Conservation (phyloP, 2,888 invertebrate species). For the Drosophila neoperkinsi region DNA sequence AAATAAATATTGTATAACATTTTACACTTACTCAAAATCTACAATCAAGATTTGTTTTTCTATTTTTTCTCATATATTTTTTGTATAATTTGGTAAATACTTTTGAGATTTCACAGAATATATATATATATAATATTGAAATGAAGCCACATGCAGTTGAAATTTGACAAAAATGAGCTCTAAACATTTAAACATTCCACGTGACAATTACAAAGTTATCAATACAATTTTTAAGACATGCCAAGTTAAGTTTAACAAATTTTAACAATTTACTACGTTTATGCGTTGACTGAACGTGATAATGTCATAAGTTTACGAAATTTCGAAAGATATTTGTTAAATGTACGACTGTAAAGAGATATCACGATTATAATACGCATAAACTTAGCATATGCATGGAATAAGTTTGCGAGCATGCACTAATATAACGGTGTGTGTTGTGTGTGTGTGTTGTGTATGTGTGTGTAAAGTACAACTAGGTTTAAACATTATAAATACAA, state of each 20-base stretch:
- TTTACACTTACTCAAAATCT: conserved; percentile 8
- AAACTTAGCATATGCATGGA: conserved; percentile 13
- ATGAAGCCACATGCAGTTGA: conserved; percentile 35
- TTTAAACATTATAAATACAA: conserved; percentile 41
- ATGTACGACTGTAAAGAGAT: conserved; percentile 4
- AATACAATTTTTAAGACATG: conserved; percentile 37
- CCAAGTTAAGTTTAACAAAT: conserved; percentile 11
- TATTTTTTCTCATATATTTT: conserved; percentile 1
- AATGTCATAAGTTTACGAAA: neutral
- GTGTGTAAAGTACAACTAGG: conserved; percentile 39
- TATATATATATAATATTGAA: neutral
- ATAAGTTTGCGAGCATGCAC: conserved; percentile 35
- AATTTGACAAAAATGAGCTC: conserved; percentile 1
- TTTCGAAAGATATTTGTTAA: neutral
- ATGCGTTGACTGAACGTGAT: conserved; percentile 21
- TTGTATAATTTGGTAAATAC: conserved; percentile 32
- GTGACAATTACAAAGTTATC: conserved; percentile 21
- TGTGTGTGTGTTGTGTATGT: conserved; percentile 20
- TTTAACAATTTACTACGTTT: conserved; percentile 9
- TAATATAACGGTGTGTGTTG: conserved; percentile 14
- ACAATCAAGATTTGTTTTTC: conserved; percentile 2
- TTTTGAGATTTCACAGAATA: conserved; percentile 40
- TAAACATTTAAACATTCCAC: conserved; percentile 43
- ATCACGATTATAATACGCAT: conserved; percentile 25
- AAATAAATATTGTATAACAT: conserved; percentile 21